A percentile compares a stretch with the other conserved stretches of the same genome.
phyloP scores from a whole-genome alignment of 2,888 invertebrate species.

The Rhabditoides inermis region DNA sequence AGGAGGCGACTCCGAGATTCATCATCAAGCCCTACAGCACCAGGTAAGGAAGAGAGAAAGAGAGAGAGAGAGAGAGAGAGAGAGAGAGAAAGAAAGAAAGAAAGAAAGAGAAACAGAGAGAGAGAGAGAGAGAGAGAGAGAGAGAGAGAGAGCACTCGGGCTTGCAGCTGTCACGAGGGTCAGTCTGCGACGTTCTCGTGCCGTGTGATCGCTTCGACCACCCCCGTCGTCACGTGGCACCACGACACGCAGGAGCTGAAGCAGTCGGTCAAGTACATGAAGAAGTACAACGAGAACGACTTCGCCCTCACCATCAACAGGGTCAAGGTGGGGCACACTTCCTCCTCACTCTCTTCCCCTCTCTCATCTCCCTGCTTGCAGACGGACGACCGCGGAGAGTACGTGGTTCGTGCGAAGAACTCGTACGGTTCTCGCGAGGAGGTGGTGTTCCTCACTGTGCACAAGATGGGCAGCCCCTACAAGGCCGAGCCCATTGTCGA shows the following conservation, averaged over 20 bases:
- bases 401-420: constrained; percentile 75
- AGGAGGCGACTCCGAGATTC: constrained; percentile 91
- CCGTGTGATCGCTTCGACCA: constrained; percentile 81
- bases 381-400: constrained; percentile 17
- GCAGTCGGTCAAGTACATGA: constrained; percentile 98
- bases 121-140: neutral
- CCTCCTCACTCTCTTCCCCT: no score
- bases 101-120: neutral
- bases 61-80: constrained; percentile 10
- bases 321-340: constrained; percentile 69
- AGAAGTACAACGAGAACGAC: constrained; percentile 87
- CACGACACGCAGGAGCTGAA: constrained; percentile 82
- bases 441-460: constrained; percentile 90
- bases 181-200: constrained; percentile 95
- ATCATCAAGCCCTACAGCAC: constrained; percentile 91
- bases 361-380: neutral
- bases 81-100: constrained; percentile 55
- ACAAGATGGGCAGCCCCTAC: no score
- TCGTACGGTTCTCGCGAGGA: constrained; percentile 90
- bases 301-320: constrained; percentile 96
- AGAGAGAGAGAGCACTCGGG: no score
- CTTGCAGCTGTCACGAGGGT: constrained; percentile 93
- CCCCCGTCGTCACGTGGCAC: constrained; percentile 90
- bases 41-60: constrained; percentile 26
- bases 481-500: no score